Evolutionary conservation across 2,888 invertebrate genomes (phyloP), one percentile per base, ranked within the genome.

Genomic region (Polyommatus iphigenia): DNA sequence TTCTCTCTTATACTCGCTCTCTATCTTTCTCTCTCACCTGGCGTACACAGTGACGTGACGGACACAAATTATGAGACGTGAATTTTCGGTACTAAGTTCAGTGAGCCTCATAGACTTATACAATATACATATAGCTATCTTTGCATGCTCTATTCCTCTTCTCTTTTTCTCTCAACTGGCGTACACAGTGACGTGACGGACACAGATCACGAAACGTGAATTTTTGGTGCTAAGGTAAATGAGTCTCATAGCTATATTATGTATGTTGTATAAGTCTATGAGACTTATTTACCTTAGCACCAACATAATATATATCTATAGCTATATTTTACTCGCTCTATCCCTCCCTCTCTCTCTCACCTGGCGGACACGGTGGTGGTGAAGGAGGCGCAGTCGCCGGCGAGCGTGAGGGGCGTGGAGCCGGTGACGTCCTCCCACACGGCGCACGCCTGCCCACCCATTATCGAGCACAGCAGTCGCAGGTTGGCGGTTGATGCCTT

Each of bases 351-450:
- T 67, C 62, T 15, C 29, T 67, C 67, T 54, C 81, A 93, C 88
- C 95, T 94, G 76, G 99, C 99, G 0, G 99, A 99, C 0, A 99
- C 99, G 0, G 99, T 99, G 10, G 99, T 99, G 13, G 99, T 99
- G 93, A 99, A 99, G 41, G 99, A 99, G 2, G 99, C 99, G 87
- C 98, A 98, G 89, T 99, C 99, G 85, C 98, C 99, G 81, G 99
- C 97, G 92, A 99, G 97, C 8, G 99, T 98, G 81, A 99, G 95
- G 15, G 99, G 99, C 1, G 99, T 99, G 72, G 99, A 99, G 46
- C 99, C 99, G 0, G 99, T 99, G 13, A 99, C 99, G 91, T 99
- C 99, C 90, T 99, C 99, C 99, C 99, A 99, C 84, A 99, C 97
- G 5, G 99, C 99, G 82, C 98, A 97, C 83, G 98, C 98, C 82